Percentiles rank a stretch among this genome's conserved stretches.
Conservation (phyloP, 2,888 invertebrate genomes). For the Pasiphila rectangulata region DNA sequence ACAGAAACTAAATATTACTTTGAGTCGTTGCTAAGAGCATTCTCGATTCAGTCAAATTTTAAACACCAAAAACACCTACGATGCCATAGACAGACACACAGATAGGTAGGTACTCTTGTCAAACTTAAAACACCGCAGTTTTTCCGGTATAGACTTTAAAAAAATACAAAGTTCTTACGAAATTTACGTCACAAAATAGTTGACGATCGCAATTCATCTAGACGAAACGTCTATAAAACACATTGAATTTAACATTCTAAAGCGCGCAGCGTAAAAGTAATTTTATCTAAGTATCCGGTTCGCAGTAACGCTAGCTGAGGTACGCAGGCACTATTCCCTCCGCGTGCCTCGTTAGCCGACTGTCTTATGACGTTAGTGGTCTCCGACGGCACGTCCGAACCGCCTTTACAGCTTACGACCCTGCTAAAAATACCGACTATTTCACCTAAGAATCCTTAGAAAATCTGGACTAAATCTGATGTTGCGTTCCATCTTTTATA, state of each 20-base stretch:
- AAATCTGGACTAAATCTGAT: no score
- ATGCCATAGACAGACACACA: no score
- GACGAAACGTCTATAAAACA: not conserved
- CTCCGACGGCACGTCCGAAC: conserved; percentile 40
- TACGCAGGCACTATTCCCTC: conserved; percentile 38
- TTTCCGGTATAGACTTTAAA: no score
- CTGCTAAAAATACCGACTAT: not conserved
- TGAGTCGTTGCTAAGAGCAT: no score
- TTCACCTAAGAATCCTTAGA: not conserved
- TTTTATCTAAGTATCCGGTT: not conserved
- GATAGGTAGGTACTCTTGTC: no score
- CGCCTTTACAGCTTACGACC: not conserved
- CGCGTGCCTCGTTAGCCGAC: conserved; percentile 57
- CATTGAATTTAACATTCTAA: conserved; percentile 1
- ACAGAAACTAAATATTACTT: no score
- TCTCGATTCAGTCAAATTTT: no score
- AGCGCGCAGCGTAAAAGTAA: conserved; percentile 1
- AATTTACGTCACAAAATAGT: not conserved
- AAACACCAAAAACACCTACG: no score
- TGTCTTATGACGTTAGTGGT: conserved; percentile 69
- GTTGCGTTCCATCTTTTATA: no score
- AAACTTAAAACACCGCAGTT: no score
- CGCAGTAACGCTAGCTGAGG: conserved; percentile 1
- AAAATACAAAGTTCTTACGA: no score
- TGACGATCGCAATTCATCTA: not conserved